A percentile compares a stretch with the other conserved stretches of the same genome.
Evolutionary conservation across 2,888 invertebrate species (phyloP).

Genomic region (Scaptomyza caliginosa): DNA sequence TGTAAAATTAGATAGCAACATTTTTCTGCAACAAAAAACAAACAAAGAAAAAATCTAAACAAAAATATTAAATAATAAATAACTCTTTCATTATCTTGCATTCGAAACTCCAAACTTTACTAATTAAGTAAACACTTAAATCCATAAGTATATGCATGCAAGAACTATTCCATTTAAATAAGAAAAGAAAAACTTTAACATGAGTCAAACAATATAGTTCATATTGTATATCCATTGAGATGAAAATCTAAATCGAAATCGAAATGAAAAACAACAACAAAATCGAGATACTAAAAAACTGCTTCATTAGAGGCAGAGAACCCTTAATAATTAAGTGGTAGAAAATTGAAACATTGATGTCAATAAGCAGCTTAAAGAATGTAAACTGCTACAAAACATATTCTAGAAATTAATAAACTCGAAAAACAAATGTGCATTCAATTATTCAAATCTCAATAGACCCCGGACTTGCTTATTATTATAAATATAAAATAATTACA

Average conservation of each 20-base stretch:
- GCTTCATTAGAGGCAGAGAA: conserved; percentile 31
- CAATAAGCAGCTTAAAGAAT: conserved; percentile 63
- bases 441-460: conserved; percentile 17
- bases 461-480: conserved; percentile 11
- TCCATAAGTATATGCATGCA: conserved; percentile 53
- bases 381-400: conserved; percentile 56
- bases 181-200: conserved; percentile 42
- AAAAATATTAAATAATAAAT: conserved; percentile 8
- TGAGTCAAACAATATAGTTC: conserved; percentile 36
- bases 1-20: conserved; percentile 72
- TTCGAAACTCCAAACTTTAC: conserved; percentile 47
- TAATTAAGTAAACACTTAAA: conserved; percentile 21
- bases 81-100: conserved; percentile 50
- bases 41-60: conserved; percentile 11
- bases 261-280: neutral
- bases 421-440: conserved; percentile 38
- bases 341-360: conserved; percentile 59
- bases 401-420: conserved; percentile 70
- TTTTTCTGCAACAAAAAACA: conserved; percentile 60
- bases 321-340: conserved; percentile 51
- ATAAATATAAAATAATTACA: conserved; percentile 2
- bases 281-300: conserved; percentile 27
- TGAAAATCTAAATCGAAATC: conserved; percentile 29
- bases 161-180: conserved; percentile 67
- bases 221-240: conserved; percentile 32